Conservation (phyloP, 2,797 vertebrate species). For the Eulemur coronatus region DNA sequence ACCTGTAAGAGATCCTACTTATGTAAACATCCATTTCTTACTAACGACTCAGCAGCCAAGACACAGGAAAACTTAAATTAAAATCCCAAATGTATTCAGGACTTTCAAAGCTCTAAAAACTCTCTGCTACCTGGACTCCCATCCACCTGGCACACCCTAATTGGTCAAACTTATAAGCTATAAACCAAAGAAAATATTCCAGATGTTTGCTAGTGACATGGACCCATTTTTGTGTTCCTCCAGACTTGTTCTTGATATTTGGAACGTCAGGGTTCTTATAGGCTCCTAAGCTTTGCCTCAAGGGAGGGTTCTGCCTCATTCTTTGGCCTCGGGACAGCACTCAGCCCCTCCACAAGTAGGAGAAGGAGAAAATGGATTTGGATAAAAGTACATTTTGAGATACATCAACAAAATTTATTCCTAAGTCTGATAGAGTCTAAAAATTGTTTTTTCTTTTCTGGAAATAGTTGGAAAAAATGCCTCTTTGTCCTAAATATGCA, state of each 20-base stretch:
- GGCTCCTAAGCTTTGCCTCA: not conserved
- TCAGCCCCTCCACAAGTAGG: not conserved
- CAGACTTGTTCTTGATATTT: not conserved
- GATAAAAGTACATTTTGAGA: not conserved
- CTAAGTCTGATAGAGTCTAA: not conserved
- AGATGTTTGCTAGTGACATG: not conserved
- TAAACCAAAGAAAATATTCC: not conserved
- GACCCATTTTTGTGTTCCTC: not conserved
- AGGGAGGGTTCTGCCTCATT: not conserved
- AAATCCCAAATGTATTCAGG: not conserved
- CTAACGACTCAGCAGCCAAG: not conserved
- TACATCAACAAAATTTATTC: not conserved
- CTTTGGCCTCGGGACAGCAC: not conserved
- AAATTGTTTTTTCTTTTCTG: not conserved
- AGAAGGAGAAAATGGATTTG: not conserved
- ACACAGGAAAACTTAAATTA: not conserved
- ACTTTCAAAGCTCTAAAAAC: not conserved
- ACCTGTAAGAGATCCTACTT: not conserved
- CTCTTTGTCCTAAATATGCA: not conserved
- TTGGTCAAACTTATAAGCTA: not conserved
- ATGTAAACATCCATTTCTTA: not conserved
- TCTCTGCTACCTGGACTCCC: not conserved
- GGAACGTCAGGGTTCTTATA: not conserved
- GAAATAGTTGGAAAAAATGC: slow-evolving; percentile 48
- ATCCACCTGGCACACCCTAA: fast-evolving